Evolutionary conservation across 2,113 vertebrate genomes (phyloP).

Genomic region (Petrocephalus microphthalmus): DNA sequence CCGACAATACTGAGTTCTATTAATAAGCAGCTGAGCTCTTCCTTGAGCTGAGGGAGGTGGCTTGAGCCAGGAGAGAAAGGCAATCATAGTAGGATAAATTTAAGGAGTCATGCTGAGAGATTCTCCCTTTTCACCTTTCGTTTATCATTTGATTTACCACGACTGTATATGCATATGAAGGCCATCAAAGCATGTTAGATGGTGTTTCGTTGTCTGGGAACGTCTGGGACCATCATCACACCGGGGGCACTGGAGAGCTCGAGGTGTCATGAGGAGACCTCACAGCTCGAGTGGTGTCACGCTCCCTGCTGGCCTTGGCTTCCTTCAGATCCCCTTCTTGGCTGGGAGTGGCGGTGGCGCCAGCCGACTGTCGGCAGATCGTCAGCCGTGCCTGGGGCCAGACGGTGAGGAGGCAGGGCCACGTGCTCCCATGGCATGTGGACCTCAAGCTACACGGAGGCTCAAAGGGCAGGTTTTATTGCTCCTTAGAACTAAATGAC

Average conservation of each 20-base stretch:
- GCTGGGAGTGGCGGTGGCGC: background rate
- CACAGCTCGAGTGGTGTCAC: background rate
- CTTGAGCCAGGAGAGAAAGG: slow-evolving; percentile 15
- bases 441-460: background rate
- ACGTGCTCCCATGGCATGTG: background rate
- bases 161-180: background rate
- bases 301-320: background rate
- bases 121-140: background rate
- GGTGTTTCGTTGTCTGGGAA: background rate
- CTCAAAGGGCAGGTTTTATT: background rate
- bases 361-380: background rate
- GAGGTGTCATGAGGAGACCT: background rate
- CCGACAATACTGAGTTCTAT: slow-evolving; percentile 56
- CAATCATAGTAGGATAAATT: background rate
- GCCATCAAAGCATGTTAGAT: background rate
- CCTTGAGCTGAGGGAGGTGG: slow-evolving; percentile 36
- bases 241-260: background rate
- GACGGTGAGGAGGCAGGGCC: background rate
- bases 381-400: background rate
- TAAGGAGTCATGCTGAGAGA: background rate
- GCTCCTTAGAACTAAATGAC: background rate
- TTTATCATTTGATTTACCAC: background rate
- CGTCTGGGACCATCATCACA: background rate
- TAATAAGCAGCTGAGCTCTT: slow-evolving; percentile 44
- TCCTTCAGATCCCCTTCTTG: background rate